Conservation (phyloP, 2,113 vertebrate species). For the Seriola dumerili region DNA sequence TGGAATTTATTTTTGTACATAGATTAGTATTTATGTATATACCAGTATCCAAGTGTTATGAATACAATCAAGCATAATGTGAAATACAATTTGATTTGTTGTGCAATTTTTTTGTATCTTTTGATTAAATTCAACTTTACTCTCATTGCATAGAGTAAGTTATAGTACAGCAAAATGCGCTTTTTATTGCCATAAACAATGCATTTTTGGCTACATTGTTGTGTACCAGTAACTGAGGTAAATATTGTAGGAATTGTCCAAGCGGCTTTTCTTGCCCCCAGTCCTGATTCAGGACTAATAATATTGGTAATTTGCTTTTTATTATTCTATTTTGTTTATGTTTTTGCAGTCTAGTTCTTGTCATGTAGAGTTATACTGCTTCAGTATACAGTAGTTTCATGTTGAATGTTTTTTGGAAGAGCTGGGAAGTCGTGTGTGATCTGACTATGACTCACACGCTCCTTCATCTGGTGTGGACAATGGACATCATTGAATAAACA, state of each 20-base stretch:
- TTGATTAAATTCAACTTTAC: too few species aligned
- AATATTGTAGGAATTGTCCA: not conserved
- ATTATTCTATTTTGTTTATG: not conserved
- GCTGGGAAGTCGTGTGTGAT: not conserved
- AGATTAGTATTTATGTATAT: too few species aligned
- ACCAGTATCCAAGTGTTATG: too few species aligned
- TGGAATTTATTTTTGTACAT: too few species aligned
- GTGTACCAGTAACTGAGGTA: too few species aligned
- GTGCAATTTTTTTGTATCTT: too few species aligned
- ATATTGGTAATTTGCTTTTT: not conserved
- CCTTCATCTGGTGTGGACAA: slow-evolving; percentile 26
- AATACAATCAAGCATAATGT: too few species aligned
- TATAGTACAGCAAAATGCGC: not conserved
- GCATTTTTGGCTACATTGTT: not conserved
- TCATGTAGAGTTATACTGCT: not conserved
- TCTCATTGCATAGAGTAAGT: not conserved
- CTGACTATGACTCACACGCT: slow-evolving; percentile 19
- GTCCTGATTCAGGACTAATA: not conserved
- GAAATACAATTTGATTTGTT: too few species aligned
- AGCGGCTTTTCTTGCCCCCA: too few species aligned
- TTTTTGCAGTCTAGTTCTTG: not conserved
- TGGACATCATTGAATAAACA: slow-evolving; percentile 30
- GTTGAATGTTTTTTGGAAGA: not conserved
- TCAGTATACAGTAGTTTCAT: not conserved
- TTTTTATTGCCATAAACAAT: not conserved